Conservation (phyloP, 2,797 vertebrate species). For the Amazona ochrocephala region DNA sequence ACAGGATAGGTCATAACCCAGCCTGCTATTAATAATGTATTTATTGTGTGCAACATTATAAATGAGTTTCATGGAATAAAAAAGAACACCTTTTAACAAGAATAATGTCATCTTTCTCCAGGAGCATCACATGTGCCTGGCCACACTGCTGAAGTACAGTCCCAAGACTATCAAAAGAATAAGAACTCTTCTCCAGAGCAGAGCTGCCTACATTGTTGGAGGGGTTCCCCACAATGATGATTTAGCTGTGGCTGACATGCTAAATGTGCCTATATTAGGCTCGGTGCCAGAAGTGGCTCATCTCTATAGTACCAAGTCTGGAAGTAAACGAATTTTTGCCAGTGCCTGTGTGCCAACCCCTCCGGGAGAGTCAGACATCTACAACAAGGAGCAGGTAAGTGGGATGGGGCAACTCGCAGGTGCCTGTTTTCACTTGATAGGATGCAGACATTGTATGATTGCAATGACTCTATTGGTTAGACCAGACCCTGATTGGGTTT, state of each 20-base stretch:
- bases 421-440: not conserved
- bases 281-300: constrained; percentile 83
- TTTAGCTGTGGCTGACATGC: constrained; percentile 86
- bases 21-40: constrained; percentile 94
- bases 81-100: constrained; percentile 73
- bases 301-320: constrained; percentile 86
- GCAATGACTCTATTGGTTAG: not conserved
- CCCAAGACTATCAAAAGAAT: constrained; percentile 86
- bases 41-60: constrained; percentile 84
- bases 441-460: not conserved
- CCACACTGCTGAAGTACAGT: constrained; percentile 89
- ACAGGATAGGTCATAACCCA: constrained; percentile 96
- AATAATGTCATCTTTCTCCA: constrained; percentile 65
- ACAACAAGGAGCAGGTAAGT: constrained; percentile 82
- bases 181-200: constrained; percentile 81
- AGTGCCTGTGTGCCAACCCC: constrained; percentile 80
- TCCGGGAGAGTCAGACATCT: constrained; percentile 83
- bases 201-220: constrained; percentile 85
- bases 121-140: constrained; percentile 82
- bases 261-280: constrained; percentile 86
- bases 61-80: constrained; percentile 79
- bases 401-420: not conserved
- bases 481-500: not conserved
- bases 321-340: constrained; percentile 83
- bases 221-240: constrained; percentile 86